Evolutionary conservation across 2,888 invertebrate species (phyloP), one percentile per base, ranked within the genome.

Genomic region (Dromius quadrimaculatus): DNA sequence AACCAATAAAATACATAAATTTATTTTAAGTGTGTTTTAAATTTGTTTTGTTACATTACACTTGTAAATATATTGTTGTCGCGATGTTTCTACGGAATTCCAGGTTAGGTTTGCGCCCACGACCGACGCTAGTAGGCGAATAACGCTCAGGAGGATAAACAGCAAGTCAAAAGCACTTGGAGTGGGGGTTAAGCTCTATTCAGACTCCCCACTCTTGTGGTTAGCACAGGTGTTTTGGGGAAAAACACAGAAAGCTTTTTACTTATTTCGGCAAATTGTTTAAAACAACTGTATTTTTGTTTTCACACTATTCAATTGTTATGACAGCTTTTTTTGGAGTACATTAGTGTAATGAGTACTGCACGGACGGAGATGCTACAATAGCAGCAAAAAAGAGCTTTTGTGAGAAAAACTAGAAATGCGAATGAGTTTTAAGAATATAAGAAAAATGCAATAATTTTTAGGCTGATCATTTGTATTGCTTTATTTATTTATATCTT

Each of bases 181-280:
- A 13, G 45, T 45, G 45, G 45, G 45, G 13, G 19, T 1, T 15
- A 1, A 8, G 17, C 6, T 45, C 5, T 8, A 9, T 32, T 6
- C 32, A 32, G 6, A 5, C 15, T 6, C 13, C 17, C 13, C 45
- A 13, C 45, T 17, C 11, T 19, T 19, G 8, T 8, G 8, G 11
- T 19, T 17, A 15, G 13, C 45, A 45, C 45, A 45, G 45, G 45
- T 45, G 45, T 15, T 45, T 45, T n/a, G 19, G 45, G 45, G 19
- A 36, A 36, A 36, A 36, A 34, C 34, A 11, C 3, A 1, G 2
- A 36, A 1, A 36, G 8, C 11, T 36, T 17, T 19, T 45, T 45
- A 45, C 15, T 15, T 1, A 36, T 6, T 36, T 36, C 11, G n/a
- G 11, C 36, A 36, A 36, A 36, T 36, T 36, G 4, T 36, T 36